Conservation (phyloP, 64 coral and sea anemone genomes). For the Orbicella faveolata region DNA sequence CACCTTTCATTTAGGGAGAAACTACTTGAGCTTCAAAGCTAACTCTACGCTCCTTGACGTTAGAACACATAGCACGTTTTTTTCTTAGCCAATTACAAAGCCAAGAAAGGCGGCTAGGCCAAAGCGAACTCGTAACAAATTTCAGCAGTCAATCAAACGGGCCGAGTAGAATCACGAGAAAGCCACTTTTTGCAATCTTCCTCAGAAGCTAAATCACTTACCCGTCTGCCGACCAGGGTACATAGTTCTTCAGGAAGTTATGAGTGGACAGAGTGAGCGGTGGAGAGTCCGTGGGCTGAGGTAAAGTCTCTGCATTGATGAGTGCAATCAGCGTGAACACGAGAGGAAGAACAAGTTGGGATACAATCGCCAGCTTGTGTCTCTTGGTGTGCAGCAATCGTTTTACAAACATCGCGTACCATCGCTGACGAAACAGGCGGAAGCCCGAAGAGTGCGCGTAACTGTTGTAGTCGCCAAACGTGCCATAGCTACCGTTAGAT, state of each 20-base stretch:
- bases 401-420: constrained; percentile 96
- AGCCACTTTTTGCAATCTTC: no score
- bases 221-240: constrained; percentile 54
- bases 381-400: constrained; percentile 78
- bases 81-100: no score
- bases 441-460: constrained; percentile 50
- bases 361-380: constrained; percentile 74
- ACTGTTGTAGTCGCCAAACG: constrained; percentile 2
- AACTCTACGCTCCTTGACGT: no score
- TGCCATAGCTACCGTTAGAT: background rate
- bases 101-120: no score
- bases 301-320: constrained; percentile 84
- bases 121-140: no score
- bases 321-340: constrained; percentile 83
- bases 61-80: no score
- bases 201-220: background rate
- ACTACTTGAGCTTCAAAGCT: no score
- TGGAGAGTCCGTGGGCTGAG: constrained; percentile 86
- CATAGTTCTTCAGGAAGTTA: constrained; percentile 57
- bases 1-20: no score
- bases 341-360: constrained; percentile 80
- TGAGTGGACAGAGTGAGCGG: constrained; percentile 55
- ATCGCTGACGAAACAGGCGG: constrained; percentile 67
- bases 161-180: no score
- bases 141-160: no score